A percentile compares a stretch with the other conserved stretches of the same genome.
phyloP scores from a whole-genome alignment of 2,113 vertebrate species.

The Dermatemys mawii region DNA sequence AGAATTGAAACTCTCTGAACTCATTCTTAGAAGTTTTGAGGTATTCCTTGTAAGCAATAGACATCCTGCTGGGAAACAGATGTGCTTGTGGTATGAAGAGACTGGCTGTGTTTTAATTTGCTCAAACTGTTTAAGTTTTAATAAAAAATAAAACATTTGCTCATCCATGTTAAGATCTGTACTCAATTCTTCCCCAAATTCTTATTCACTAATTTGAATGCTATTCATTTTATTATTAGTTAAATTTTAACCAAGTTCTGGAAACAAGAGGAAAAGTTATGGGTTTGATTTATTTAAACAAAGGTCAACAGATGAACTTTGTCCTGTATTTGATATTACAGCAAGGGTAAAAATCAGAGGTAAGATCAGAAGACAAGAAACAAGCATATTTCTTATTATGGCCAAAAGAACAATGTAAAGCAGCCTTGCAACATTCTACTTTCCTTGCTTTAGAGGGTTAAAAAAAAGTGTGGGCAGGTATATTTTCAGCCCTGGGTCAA shows the following conservation, averaged over 20 bases:
- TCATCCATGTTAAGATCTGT: neutral
- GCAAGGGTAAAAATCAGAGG: neutral
- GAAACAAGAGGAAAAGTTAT: neutral
- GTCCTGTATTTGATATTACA: neutral
- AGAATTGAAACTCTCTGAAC: conserved; percentile 5
- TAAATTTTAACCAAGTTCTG: neutral
- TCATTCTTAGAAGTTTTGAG: conserved; percentile 38
- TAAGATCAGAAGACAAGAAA: neutral
- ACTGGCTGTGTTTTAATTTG: neutral
- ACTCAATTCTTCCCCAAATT: neutral
- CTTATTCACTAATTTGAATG: neutral
- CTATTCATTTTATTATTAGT: neutral
- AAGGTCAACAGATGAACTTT: neutral
- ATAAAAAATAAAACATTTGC: neutral
- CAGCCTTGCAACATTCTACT: neutral
- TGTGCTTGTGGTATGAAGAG: neutral
- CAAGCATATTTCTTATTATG: neutral
- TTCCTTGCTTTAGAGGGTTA: neutral
- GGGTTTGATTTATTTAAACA: neutral
- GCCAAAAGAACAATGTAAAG: neutral
- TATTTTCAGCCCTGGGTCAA: neutral
- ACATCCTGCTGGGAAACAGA: conserved; percentile 53
- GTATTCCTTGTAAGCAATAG: conserved; percentile 21
- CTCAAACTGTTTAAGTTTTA: neutral
- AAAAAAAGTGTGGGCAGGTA: neutral